Evolutionary conservation across 2,113 vertebrate species (phyloP).

Genomic region (Hystrix cristata): DNA sequence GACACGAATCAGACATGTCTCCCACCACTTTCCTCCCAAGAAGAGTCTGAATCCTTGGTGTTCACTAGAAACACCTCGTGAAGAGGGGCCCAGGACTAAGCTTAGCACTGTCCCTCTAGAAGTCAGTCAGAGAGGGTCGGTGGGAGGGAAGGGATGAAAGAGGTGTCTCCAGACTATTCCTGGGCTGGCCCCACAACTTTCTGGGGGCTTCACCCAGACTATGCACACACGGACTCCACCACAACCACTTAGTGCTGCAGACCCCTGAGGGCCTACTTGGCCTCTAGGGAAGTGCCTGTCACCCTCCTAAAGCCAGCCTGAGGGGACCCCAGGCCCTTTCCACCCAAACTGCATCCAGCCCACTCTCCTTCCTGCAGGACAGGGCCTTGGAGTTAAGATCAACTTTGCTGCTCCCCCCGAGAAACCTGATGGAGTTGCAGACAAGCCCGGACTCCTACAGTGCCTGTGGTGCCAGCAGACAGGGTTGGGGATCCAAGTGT

Average conservation of each 20-base stretch:
- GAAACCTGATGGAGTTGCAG: fast-evolving
- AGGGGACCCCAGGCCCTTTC: background rate
- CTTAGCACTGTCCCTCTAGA: background rate
- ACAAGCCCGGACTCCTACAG: background rate
- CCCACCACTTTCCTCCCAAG: background rate
- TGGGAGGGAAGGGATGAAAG: too few relatives aligned
- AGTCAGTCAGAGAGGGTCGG: background rate
- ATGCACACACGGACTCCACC: too few relatives aligned
- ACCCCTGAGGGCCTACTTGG: too few relatives aligned
- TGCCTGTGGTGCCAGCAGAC: too few relatives aligned
- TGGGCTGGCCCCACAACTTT: background rate
- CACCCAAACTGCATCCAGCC: fast-evolving
- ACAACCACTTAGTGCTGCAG: fast-evolving
- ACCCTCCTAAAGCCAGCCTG: background rate
- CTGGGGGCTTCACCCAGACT: background rate
- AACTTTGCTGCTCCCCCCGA: too few relatives aligned
- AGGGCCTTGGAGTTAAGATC: fast-evolving
- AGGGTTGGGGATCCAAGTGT: background rate
- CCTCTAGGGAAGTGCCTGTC: background rate
- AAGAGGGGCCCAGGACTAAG: background rate
- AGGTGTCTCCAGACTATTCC: background rate
- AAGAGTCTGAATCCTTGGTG: background rate
- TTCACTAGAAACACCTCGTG: background rate
- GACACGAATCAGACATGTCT: fast-evolving
- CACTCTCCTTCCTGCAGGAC: background rate